phyloP scores from a whole-genome alignment of 2,888 invertebrate genomes.

The Noctua comes region DNA sequence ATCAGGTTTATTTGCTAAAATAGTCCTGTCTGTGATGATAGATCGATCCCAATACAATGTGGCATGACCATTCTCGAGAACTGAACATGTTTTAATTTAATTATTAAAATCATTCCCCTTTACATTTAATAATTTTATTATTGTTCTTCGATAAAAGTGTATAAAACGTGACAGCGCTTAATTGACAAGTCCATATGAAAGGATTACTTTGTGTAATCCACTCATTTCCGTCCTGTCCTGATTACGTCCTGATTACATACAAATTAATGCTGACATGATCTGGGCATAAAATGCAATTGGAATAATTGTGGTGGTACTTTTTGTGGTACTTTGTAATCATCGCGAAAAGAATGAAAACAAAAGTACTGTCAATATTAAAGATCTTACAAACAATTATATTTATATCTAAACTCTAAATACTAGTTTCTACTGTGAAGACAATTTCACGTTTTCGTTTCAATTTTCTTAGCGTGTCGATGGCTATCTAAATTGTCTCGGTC shows the following conservation, averaged over 20 bases:
- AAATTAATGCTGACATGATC: slow-evolving; percentile 48
- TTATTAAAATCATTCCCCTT: slow-evolving; percentile 13
- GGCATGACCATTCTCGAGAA: no score
- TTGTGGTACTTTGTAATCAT: not conserved
- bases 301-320: not conserved
- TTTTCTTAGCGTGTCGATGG: no score
- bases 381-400: no score
- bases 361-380: not conserved
- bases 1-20: no score
- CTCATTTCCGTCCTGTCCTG: slow-evolving; percentile 43
- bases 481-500: no score
- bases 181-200: slow-evolving; percentile 47
- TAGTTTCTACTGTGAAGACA: no score
- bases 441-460: no score
- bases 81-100: no score
- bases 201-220: slow-evolving; percentile 50
- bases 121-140: slow-evolving; percentile 3
- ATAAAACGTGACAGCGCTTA: slow-evolving; percentile 52
- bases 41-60: no score
- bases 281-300: slow-evolving; percentile 26
- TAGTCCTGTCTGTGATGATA: no score
- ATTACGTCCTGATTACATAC: slow-evolving; percentile 34
- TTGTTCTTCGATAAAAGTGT: slow-evolving; percentile 18
- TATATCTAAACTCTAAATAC: no score
- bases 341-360: not conserved